Evolutionary conservation across 2,113 vertebrate species (phyloP).

Genomic region (Platysteira castanea): DNA sequence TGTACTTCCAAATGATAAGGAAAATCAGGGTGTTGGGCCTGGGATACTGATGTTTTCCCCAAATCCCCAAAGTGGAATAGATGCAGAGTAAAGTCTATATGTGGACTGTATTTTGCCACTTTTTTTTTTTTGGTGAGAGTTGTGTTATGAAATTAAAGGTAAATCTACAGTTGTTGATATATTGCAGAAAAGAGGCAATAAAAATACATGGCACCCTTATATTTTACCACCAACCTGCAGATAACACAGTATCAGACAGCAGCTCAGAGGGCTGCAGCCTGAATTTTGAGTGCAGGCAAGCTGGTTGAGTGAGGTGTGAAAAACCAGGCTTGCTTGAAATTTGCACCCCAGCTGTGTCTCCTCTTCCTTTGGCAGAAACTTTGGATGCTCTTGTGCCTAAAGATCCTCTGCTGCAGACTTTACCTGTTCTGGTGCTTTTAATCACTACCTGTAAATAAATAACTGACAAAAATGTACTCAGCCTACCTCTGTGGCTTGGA

Average conservation of each 20-base stretch:
- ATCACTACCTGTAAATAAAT: background rate
- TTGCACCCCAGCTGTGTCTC: background rate
- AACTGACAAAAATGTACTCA: background rate
- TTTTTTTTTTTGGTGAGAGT: accelerated
- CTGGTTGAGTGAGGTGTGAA: background rate
- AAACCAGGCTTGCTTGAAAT: background rate
- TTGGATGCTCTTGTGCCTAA: background rate
- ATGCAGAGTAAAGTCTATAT: accelerated
- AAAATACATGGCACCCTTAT: background rate
- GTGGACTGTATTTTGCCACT: accelerated
- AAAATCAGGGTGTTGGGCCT: background rate
- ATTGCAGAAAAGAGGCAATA: background rate
- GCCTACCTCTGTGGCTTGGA: background rate
- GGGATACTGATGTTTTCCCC: background rate
- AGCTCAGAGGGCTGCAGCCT: background rate
- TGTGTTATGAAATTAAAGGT: background rate
- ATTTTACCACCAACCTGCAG: background rate
- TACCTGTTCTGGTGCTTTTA: background rate
- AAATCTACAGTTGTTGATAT: background rate
- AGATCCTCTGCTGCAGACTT: background rate
- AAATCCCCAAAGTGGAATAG: background rate
- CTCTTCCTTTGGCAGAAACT: background rate
- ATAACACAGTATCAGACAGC: background rate
- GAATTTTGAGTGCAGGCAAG: background rate
- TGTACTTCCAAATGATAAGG: background rate